phyloP scores from a whole-genome alignment of 2,888 invertebrate genomes.

The Rhyacophila evoluta region DNA sequence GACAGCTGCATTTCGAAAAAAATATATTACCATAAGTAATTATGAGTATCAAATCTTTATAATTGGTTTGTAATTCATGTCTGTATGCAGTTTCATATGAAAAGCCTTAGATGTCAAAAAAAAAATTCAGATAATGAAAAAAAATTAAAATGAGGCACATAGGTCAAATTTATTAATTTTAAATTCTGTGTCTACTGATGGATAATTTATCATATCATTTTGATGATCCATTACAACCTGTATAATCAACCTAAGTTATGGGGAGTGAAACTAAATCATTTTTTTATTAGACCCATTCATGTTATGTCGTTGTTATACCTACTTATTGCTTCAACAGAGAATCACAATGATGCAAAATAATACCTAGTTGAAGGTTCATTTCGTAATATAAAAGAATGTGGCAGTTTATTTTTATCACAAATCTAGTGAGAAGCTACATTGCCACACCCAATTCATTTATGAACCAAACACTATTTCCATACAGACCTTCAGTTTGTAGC shows the following conservation, averaged over 20 bases:
- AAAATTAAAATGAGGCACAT: too few species aligned
- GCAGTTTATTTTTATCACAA: not conserved
- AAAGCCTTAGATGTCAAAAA: too few species aligned
- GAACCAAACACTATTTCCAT: not conserved
- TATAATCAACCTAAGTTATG: not conserved
- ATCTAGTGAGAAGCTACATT: not conserved
- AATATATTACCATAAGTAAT: too few species aligned
- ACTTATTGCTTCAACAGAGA: not conserved
- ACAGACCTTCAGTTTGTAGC: not conserved
- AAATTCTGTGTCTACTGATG: too few species aligned
- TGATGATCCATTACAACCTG: not conserved
- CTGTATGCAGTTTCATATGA: too few species aligned
- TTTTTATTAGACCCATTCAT: not conserved
- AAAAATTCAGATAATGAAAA: too few species aligned
- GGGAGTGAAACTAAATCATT: not conserved
- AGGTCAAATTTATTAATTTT: too few species aligned
- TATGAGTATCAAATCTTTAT: not conserved
- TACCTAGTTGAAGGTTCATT: too few species aligned
- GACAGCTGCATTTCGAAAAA: too few species aligned
- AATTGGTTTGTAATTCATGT: too few species aligned
- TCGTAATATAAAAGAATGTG: not conserved
- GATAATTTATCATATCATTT: slow-evolving; percentile 11
- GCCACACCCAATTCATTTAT: slow-evolving; percentile 1
- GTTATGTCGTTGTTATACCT: not conserved
- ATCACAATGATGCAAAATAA: too few species aligned